phyloP scores from a whole-genome alignment of 2,888 invertebrate species.

The Epinotia demarniana region DNA sequence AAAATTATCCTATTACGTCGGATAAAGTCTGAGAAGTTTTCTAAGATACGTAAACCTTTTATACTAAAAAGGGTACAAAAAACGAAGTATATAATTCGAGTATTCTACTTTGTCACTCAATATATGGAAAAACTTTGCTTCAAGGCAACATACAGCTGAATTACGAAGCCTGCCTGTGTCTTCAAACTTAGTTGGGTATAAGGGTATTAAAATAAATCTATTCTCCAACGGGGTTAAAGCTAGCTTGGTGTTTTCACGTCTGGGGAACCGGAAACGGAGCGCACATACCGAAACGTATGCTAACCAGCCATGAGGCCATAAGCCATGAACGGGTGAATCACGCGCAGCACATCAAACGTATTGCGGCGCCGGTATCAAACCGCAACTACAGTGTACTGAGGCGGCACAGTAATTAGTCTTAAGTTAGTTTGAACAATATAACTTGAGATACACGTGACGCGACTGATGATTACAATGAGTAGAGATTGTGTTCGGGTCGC shows the following conservation, averaged over 20 bases:
- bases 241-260: constrained; percentile 51
- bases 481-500: too few relatives aligned
- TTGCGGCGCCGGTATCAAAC: constrained; percentile 56
- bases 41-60: constrained; percentile 37
- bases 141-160: not conserved
- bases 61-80: constrained; percentile 6
- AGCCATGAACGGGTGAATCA: constrained; percentile 47
- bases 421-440: not conserved
- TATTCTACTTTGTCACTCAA: not conserved
- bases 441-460: too few relatives aligned
- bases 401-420: not conserved
- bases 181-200: not conserved
- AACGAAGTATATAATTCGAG: constrained; percentile 1
- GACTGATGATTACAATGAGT: too few relatives aligned
- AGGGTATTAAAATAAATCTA: constrained; percentile 4
- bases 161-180: not conserved
- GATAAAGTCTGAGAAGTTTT: constrained; percentile 51
- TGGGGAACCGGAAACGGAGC: constrained; percentile 52
- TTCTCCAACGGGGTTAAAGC: not conserved
- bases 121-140: not conserved
- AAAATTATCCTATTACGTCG: constrained; percentile 47
- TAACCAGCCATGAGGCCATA: constrained; percentile 50
- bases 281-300: constrained; percentile 40
- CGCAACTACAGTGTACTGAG: constrained; percentile 41
- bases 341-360: constrained; percentile 45